Percentiles rank a stretch among this genome's conserved stretches.
Conservation (phyloP, 2,113 vertebrate genomes). For the Tinamus guttatus region DNA sequence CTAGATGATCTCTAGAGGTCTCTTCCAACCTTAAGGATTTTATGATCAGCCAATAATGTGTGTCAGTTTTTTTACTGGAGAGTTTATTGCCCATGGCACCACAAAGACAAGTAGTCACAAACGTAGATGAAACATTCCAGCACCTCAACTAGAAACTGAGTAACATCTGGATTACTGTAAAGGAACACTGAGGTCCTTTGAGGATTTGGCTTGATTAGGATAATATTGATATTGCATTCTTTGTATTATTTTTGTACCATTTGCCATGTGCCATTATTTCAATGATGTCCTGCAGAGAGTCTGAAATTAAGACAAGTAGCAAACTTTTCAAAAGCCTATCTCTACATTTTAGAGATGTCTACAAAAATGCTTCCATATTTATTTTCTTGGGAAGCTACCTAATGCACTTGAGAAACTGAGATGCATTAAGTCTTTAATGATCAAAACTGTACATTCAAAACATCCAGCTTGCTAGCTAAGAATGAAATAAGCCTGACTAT, state of each 20-base stretch:
- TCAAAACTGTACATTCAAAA: slow-evolving; percentile 67
- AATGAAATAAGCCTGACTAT: slow-evolving; percentile 29
- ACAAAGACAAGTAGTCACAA: not conserved
- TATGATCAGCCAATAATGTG: not conserved
- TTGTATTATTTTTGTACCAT: slow-evolving; percentile 20
- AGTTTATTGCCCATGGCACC: not conserved
- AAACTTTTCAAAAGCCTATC: not conserved
- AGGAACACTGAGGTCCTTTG: not conserved
- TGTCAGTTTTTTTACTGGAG: not conserved
- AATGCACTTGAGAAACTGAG: slow-evolving; percentile 72
- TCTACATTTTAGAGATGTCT: not conserved
- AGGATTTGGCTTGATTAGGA: slow-evolving; percentile 42
- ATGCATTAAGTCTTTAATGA: slow-evolving; percentile 73
- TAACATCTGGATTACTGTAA: slow-evolving; percentile 16
- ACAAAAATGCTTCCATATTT: slow-evolving; percentile 28
- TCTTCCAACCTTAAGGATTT: too few relatives aligned
- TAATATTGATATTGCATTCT: not conserved
- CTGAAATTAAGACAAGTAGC: slow-evolving; percentile 5
- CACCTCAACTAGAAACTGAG: not conserved
- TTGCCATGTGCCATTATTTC: not conserved
- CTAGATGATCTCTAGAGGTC: too few relatives aligned
- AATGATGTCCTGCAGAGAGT: fast-evolving
- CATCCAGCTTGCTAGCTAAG: not conserved
- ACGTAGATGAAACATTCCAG: not conserved
- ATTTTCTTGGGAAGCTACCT: slow-evolving; percentile 55